Evolutionary conservation across 2,113 vertebrate species (phyloP), one percentile per base, ranked within the genome.

Genomic region (Pluvialis apricaria): DNA sequence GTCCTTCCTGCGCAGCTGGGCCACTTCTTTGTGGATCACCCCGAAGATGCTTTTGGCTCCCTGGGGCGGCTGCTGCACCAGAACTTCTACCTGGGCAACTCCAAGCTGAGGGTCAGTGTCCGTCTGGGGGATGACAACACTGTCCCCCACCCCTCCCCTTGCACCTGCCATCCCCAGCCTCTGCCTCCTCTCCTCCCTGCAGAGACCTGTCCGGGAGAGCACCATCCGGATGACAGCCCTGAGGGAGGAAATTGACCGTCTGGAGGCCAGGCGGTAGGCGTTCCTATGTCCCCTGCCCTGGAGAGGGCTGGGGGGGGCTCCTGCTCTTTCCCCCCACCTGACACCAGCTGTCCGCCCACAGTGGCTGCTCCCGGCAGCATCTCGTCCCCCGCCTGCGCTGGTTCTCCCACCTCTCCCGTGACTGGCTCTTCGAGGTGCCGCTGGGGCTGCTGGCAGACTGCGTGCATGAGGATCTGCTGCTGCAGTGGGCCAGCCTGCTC

Each of bases 371-470:
- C 13, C 58, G 3, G 31, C 54, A 51, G 15, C 44, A 40, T 28
- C 18, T 90, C 1, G 13, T 25, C 8, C 17, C 62, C 49, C 86
- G 92, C 36, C 49, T 96, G 45, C 95, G 95, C 62, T 96, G 94
- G 94, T 96, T 97, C 76, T 95, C 96, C 60, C 92, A 97, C 36
- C 58, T 97, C 11, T 81, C 88, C 64, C 95, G 94, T 1, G 91
- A 97, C 68, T 97, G 96, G 96, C 94, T 97, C 36, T 97, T 94
- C 0, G 96, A 97, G 86, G 68, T 95, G 76, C 96, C 95, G 0
- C 64, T 97, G 91, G 91, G 55, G 22, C 25, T 95, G 58, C 79
- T 97, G 71, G 95, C 82, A 1, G 95, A 95, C 34, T 83, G 58
- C 1, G 29, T 97, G 51, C 96, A 96, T 0, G 95, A 97, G 54